These are phyloP conservation scores for Acanthochromis polyacanthus DNA, from an alignment of 2,113 vertebrate genomes.

Conservation along the genomic window DNA sequence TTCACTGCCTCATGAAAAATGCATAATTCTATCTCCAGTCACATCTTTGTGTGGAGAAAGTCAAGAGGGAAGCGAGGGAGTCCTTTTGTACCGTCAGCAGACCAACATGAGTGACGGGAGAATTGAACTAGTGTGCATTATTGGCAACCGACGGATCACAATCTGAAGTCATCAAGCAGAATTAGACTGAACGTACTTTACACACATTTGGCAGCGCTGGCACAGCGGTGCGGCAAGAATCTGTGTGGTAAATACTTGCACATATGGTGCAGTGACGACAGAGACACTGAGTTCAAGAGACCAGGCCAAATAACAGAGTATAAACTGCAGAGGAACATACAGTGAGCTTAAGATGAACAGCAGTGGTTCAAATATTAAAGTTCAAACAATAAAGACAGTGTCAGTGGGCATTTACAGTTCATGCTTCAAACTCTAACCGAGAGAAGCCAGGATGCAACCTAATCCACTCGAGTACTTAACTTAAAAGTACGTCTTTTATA, in stretches of 20 bases:
- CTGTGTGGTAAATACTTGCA: constrained; percentile 31
- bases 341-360: constrained; percentile 4
- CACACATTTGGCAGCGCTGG: constrained; percentile 25
- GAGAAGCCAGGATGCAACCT: constrained; percentile 1
- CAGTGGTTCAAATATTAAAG: constrained; percentile 9
- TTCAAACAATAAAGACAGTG: constrained; percentile 31
- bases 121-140: constrained; percentile 49
- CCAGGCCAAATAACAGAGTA: constrained; percentile 13
- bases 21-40: constrained; percentile 76
- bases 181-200: constrained; percentile 54
- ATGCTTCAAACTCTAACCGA: background rate
- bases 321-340: constrained; percentile 15
- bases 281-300: constrained; percentile 29
- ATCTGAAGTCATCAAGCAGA: constrained; percentile 63
- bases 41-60: constrained; percentile 66
- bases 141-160: constrained; percentile 47
- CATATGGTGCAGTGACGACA: constrained; percentile 44
- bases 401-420: background rate
- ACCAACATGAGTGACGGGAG: constrained; percentile 49
- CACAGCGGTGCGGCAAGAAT: constrained; percentile 38
- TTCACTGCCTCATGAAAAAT: constrained; percentile 78
- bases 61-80: constrained; percentile 65
- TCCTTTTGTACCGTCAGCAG: constrained; percentile 61
- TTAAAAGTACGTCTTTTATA: no score
- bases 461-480: background rate